Evolutionary conservation across 2,888 invertebrate species (phyloP).

Genomic region (Calameuta pallipes): DNA sequence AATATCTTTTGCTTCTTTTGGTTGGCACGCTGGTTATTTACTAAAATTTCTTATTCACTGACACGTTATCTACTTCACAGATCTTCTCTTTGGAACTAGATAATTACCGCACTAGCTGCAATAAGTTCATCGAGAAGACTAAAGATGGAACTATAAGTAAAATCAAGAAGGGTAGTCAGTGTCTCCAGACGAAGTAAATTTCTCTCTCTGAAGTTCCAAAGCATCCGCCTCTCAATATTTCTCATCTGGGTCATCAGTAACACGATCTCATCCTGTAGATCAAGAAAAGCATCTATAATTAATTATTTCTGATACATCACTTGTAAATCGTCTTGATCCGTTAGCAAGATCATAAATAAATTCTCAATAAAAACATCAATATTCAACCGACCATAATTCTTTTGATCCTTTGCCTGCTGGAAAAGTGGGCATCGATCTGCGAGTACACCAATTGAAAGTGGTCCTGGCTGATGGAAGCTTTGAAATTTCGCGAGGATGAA

Average conservation of each 20-base stretch:
- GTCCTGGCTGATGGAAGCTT: conserved; percentile 46
- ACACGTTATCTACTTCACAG: neutral
- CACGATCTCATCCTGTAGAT: conserved; percentile 53
- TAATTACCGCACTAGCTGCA: conserved; percentile 34
- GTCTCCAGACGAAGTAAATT: conserved; percentile 80
- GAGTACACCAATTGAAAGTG: conserved; percentile 54
- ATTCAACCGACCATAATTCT: conserved; percentile 46
- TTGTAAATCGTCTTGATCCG: neutral
- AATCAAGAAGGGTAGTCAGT: conserved; percentile 64
- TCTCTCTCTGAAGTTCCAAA: conserved; percentile 83
- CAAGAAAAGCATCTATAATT: conserved; percentile 34
- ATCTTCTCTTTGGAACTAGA: neutral
- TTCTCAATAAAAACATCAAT: neutral
- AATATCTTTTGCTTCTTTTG: neutral
- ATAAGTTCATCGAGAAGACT: conserved; percentile 48
- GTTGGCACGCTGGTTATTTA: neutral
- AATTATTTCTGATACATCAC: conserved; percentile 38
- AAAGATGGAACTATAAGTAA: conserved; percentile 48
- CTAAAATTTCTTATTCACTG: neutral
- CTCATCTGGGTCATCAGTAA: conserved; percentile 79
- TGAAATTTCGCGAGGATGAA: conserved; percentile 61
- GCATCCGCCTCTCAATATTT: conserved; percentile 79
- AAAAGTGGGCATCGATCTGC: conserved; percentile 55
- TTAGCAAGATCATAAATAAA: neutral
- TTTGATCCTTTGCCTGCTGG: conserved; percentile 46